Evolutionary conservation across 2,888 invertebrate genomes (phyloP).

Genomic region (Drosophila neonasuta): DNA sequence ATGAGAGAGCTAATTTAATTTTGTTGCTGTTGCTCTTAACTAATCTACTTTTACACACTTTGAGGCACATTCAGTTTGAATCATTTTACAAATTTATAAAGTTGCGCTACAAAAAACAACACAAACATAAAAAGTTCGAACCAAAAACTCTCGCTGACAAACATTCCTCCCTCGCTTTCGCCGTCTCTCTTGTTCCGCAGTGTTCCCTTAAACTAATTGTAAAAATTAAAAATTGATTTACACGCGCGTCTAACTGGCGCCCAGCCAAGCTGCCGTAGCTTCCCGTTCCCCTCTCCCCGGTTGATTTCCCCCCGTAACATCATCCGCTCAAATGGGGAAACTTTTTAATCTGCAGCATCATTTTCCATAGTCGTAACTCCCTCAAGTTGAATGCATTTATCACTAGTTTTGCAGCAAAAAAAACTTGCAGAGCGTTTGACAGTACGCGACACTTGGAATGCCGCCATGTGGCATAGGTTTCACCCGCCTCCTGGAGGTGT

Average conservation of each 20-base stretch:
- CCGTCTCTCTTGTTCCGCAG: not conserved
- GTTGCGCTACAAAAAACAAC: conserved; percentile 35
- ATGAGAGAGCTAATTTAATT: conserved; percentile 7
- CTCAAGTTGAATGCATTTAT: conserved; percentile 69
- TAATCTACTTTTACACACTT: conserved; percentile 63
- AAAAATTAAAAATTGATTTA: conserved; percentile 75
- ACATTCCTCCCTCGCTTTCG: conserved; percentile 5
- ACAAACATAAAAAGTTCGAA: conserved; percentile 1
- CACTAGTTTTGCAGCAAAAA: conserved; percentile 43
- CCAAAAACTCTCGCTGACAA: conserved; percentile 9
- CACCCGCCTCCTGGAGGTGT: not conserved
- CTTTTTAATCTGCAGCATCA: conserved; percentile 31
- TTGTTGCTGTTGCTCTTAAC: conserved; percentile 29
- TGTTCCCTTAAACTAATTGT: conserved; percentile 62
- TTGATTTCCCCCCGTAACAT: not conserved
- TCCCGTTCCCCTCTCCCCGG: not conserved
- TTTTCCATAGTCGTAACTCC: conserved; percentile 33
- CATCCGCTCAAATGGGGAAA: conserved; percentile 1
- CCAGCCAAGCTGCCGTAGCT: conserved; percentile 24
- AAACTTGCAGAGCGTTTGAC: conserved; percentile 9
- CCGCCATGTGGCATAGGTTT: conserved; percentile 25
- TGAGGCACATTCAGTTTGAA: conserved; percentile 78
- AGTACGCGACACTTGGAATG: conserved; percentile 27
- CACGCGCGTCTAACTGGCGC: conserved; percentile 41
- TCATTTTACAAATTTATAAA: conserved; percentile 69